These are phyloP conservation scores for Lepidurus couesii DNA, from an alignment of 1,140 invertebrate genomes.

Conservation along the genomic window DNA sequence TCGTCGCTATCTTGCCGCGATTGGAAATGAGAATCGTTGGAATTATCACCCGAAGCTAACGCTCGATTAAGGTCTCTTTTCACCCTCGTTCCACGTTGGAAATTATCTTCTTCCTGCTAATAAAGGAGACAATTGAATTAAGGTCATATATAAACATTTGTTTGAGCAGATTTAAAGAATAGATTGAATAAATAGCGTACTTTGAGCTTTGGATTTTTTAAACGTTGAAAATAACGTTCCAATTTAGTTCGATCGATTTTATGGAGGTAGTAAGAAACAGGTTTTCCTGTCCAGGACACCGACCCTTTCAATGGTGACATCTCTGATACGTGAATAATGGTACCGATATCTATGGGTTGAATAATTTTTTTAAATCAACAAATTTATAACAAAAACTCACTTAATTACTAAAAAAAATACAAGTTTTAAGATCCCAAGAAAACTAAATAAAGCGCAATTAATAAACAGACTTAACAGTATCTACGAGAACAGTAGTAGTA, in stretches of 20 bases:
- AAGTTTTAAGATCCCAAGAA: constrained; percentile 21
- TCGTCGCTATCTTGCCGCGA: constrained; percentile 34
- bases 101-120: constrained; percentile 32
- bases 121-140: background rate
- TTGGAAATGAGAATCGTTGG: constrained; percentile 41
- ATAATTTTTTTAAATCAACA: background rate
- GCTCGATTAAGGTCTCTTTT: constrained; percentile 40
- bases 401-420: constrained; percentile 30
- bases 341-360: constrained; percentile 77
- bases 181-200: constrained; percentile 47
- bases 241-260: constrained; percentile 92
- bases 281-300: constrained; percentile 97
- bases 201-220: constrained; percentile 76
- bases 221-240: constrained; percentile 89
- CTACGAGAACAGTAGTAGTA: constrained; percentile 25
- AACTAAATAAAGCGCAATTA: background rate
- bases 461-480: constrained; percentile 18
- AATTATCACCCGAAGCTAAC: constrained; percentile 41
- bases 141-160: background rate
- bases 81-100: constrained; percentile 41
- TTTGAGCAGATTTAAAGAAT: background rate
- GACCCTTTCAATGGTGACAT: constrained; percentile 89
- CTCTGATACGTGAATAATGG: constrained; percentile 96
- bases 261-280: constrained; percentile 96
- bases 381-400: background rate